Conservation (phyloP, 2,113 vertebrate species). For the Salvelinus fontinalis region DNA sequence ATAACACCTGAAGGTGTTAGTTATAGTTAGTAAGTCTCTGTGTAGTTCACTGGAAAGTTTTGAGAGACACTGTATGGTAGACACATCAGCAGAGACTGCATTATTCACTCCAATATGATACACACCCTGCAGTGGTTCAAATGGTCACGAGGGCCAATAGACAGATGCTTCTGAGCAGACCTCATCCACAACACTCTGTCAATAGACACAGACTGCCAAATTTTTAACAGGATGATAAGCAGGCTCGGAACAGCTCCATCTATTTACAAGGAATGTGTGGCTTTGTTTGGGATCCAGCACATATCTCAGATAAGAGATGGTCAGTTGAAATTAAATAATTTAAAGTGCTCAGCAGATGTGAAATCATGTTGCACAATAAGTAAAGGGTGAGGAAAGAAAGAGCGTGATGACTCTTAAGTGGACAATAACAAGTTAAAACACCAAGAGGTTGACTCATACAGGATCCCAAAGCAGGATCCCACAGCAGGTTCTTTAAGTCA, state of each 20-base stretch:
- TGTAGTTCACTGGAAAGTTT: slow-evolving; percentile 13
- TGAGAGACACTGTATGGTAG: slow-evolving; percentile 39
- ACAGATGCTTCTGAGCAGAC: slow-evolving; percentile 12
- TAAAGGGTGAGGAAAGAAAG: too few species aligned
- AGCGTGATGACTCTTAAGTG: neutral
- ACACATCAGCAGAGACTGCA: slow-evolving; percentile 35
- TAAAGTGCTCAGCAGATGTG: too few species aligned
- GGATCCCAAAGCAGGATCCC: neutral
- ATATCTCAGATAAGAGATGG: slow-evolving; percentile 1
- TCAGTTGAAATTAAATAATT: too few species aligned
- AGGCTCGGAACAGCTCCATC: slow-evolving; percentile 12
- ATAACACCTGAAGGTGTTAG: slow-evolving; percentile 35
- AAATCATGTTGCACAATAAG: too few species aligned
- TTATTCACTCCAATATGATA: slow-evolving; percentile 52
- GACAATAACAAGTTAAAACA: neutral
- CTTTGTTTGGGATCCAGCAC: slow-evolving; percentile 23
- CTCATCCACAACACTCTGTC: slow-evolving; percentile 25
- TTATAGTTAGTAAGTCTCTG: slow-evolving; percentile 9
- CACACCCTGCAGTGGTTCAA: slow-evolving; percentile 52
- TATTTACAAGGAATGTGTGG: slow-evolving; percentile 46
- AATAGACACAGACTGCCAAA: slow-evolving; percentile 32
- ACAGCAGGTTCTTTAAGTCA: slow-evolving; percentile 18
- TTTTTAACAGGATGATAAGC: slow-evolving; percentile 27
- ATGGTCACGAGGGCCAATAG: slow-evolving; percentile 42
- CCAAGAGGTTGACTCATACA: too few species aligned